Evolutionary conservation across 2,113 vertebrate species (phyloP), one percentile per base, ranked within the genome.

Genomic region (Indicator indicator): DNA sequence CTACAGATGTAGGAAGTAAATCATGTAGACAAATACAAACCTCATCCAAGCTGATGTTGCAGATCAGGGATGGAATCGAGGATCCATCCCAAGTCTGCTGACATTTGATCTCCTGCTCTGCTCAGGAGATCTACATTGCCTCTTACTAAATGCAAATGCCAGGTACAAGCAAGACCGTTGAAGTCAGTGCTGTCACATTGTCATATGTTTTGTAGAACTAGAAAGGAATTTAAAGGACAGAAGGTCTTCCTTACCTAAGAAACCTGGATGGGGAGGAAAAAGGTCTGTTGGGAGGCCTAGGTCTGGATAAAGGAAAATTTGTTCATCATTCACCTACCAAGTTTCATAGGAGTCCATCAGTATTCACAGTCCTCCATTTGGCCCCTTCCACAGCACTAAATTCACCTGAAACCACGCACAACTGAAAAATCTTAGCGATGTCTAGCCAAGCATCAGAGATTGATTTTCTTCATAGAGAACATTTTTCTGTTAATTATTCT

Each of bases 401-500:
- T 46, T 85, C 24, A 65, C 36, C 33, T 80, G 38, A 89, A 93
- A 87, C 16, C 19, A 59, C 12, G 16, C 27, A 87, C 1, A 2
- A 32, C 67, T 90, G 59, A 89, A 85, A 78, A 87, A 89, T 56
- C 46, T 77, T 46, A 52, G 15, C 30, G 28, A 84, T 59, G 32
- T 44, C 56, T 52, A 76, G 55, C 16, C 36, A 87, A 87, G 28
- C 36, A 48, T 63, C 27, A 71, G 36, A 79, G 30, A 69, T 44
- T 32, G 36, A 11, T 76, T 80, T 88, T 70, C 16, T 70, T 83
- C 21, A 42, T 3, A 9, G 27, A 55, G 21, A 93, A 71, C 2
- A n/a, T 65, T 88, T 42, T 94, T 76, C 16, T 78, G 42, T 62
- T 81, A 88, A 86, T 94, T 92, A 69, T 67, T 89, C 62, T 69